phyloP scores from a whole-genome alignment of 2,113 vertebrate genomes.

The Tetrax tetrax region DNA sequence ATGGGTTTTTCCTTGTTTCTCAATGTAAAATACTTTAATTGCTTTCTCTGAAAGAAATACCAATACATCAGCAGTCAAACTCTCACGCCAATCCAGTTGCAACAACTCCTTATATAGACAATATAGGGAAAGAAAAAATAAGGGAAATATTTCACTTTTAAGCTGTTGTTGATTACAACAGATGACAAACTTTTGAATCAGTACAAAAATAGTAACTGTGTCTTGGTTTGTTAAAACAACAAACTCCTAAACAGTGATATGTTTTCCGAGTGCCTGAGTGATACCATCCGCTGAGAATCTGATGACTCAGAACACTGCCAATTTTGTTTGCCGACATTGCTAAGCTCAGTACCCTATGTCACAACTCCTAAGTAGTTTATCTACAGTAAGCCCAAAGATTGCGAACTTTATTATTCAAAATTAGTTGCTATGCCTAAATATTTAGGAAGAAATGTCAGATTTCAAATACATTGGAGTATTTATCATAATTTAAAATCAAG shows the following conservation, averaged over 20 bases:
- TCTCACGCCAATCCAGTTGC: neutral
- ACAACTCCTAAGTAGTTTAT: neutral
- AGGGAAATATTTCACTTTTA: neutral
- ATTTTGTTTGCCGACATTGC: neutral
- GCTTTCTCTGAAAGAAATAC: neutral
- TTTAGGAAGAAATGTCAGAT: neutral
- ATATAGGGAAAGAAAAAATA: neutral
- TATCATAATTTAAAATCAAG: neutral
- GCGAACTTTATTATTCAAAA: neutral
- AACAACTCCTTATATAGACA: neutral
- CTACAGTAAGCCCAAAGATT: neutral
- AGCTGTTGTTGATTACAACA: neutral
- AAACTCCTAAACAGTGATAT: conserved; percentile 12
- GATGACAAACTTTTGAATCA: neutral
- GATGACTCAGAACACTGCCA: conserved; percentile 15
- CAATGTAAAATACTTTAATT: neutral
- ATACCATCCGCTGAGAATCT: conserved; percentile 43
- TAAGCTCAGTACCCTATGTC: neutral
- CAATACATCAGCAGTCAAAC: neutral
- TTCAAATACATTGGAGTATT: neutral
- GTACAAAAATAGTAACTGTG: neutral
- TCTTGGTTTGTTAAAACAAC: neutral
- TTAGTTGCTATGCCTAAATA: conserved; percentile 6
- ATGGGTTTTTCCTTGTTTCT: neutral
- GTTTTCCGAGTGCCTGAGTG: neutral